Evolutionary conservation across 92 coral and sea anemone genomes (phyloP).

Genomic region (Muricea muricata): DNA sequence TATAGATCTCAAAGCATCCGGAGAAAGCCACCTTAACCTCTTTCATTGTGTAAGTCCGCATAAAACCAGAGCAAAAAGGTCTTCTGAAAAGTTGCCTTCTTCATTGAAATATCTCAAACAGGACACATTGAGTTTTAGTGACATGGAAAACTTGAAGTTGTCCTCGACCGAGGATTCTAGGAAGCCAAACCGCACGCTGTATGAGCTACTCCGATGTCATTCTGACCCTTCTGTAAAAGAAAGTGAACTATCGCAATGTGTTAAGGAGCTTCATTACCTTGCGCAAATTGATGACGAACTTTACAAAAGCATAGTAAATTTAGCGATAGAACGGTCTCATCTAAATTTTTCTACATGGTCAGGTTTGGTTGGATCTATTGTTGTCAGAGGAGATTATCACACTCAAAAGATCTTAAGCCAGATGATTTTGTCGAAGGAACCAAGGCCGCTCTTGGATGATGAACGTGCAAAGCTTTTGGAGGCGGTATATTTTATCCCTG

Average conservation of each 20-base stretch:
- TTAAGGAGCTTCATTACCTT: constrained; percentile 73
- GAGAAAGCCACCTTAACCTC: constrained; percentile 69
- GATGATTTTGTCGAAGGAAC: constrained; percentile 61
- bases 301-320: constrained; percentile 43
- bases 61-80: background rate
- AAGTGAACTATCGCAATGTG: constrained; percentile 73
- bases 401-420: constrained; percentile 72
- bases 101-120: constrained; percentile 51
- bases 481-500: constrained; percentile 72
- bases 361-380: constrained; percentile 67
- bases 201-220: constrained; percentile 80
- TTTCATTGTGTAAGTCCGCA: constrained; percentile 36
- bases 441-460: constrained; percentile 63
- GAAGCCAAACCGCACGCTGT: constrained; percentile 63
- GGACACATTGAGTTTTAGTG: constrained; percentile 69
- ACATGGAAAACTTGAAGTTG: constrained; percentile 71
- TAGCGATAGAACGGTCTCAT: constrained; percentile 66
- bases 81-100: background rate
- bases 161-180: constrained; percentile 71
- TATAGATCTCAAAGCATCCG: too few species aligned
- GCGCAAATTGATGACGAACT: constrained; percentile 58
- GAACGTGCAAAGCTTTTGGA: constrained; percentile 72
- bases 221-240: constrained; percentile 69
- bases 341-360: constrained; percentile 84
- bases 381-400: constrained; percentile 64